Base-by-base conservation (phyloP, 1,140 invertebrate species). In the Drosophila teissieri region DNA sequence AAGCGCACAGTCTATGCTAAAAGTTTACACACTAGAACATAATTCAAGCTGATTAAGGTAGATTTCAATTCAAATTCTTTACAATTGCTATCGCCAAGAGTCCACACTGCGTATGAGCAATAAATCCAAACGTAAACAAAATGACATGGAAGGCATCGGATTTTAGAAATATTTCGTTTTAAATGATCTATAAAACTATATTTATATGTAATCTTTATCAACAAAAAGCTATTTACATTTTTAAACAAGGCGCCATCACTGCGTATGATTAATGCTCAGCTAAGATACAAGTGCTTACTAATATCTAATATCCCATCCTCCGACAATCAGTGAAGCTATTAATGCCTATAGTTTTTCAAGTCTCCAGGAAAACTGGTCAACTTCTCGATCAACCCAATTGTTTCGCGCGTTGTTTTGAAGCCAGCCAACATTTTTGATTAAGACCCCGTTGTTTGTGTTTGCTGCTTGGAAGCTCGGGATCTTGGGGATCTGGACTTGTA, bases 371-470 rank as follows among this genome's bases (percentile, higher is more conserved):
- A 51, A 31, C 24, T 34, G 8, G 8, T 11, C 27, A 45, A 36
- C 61, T 53, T 62, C 27, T 52, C 60, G 44, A 65, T 65, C 61
- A 24, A 19, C 45, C 19, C 64, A 65, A 68, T 68, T 68, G 22
- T 15, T 19, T 11, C 31, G 10, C 22, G 10, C 36, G 64, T 65
- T 52, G 46, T 45, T 68, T 64, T 65, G 40, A 1, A 37, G 37
- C 19, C 42, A 63, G 51, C 15, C 45, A 44, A 56, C 39, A 44
- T 58, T 76, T 65, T 67, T 67, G 64, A 65, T 81, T 62, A 53
- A 48, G 57, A 55, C 54, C 56, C 42, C 49, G 60, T 76, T 64
- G 60, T 76, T 72, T 60, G 45, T 73, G 62, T 54, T 73, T 84
- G 69, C 45, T 68, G 54, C 56, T 46, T 58, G 57, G 44, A 42